These are phyloP conservation scores for Nemotelus pantherinus DNA, from an alignment of 2,888 invertebrate genomes.

Conservation along the genomic window DNA sequence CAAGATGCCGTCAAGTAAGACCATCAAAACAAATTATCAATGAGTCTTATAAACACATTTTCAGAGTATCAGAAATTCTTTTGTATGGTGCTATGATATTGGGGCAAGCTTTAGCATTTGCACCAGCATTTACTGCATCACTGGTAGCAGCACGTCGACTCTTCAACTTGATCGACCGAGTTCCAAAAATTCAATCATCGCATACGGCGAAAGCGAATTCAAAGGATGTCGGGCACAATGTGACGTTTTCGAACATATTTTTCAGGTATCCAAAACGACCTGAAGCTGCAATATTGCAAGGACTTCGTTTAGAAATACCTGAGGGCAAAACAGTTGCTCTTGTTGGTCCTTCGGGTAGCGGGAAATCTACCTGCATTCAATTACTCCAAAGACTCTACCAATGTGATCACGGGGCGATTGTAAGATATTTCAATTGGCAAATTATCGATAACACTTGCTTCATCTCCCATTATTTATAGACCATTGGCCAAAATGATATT, in stretches of 20 bases:
- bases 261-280: slow-evolving; percentile 82
- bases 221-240: slow-evolving; percentile 58
- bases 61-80: slow-evolving; percentile 78
- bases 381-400: slow-evolving; percentile 73
- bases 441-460: neutral
- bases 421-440: slow-evolving; percentile 54
- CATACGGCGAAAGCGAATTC: slow-evolving; percentile 62
- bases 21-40: slow-evolving; percentile 47
- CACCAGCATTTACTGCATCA: slow-evolving; percentile 81
- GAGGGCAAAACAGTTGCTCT: slow-evolving; percentile 77
- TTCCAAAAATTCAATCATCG: slow-evolving; percentile 66
- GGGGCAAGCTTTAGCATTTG: slow-evolving; percentile 80
- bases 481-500: slow-evolving; percentile 31
- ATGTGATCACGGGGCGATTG: slow-evolving; percentile 65
- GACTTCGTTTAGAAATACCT: slow-evolving; percentile 70
- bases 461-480: slow-evolving; percentile 18
- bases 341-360: slow-evolving; percentile 81
- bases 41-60: neutral
- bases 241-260: slow-evolving; percentile 61
- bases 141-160: slow-evolving; percentile 76
- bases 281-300: slow-evolving; percentile 77
- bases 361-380: slow-evolving; percentile 84
- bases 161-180: slow-evolving; percentile 72
- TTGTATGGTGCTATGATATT: slow-evolving; percentile 84
- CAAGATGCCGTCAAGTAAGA: slow-evolving; percentile 76